Evolutionary conservation across 2,113 vertebrate species (phyloP).

Genomic region (Euleptes europaea): DNA sequence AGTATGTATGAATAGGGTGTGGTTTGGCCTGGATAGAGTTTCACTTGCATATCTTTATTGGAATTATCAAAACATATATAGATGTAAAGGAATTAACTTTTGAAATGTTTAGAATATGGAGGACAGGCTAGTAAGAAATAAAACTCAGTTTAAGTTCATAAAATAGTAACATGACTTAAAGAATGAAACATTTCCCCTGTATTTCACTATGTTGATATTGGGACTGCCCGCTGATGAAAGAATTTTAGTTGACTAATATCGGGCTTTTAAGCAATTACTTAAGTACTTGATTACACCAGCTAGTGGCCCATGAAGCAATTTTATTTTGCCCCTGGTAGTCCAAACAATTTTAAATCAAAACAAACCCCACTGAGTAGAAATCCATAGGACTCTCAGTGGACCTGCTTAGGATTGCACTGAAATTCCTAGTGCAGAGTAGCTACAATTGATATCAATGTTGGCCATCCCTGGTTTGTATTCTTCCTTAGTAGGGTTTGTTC

Average conservation of each 20-base stretch:
- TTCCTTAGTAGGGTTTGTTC: no score
- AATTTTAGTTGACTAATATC: constrained; percentile 3
- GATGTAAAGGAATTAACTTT: not conserved
- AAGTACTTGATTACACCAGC: not conserved
- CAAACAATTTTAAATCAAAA: not conserved
- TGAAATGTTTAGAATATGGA: not conserved
- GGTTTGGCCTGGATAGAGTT: no score
- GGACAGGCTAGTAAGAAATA: not conserved
- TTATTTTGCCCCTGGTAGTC: not conserved
- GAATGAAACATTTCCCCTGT: not conserved
- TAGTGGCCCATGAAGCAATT: constrained; percentile 15
- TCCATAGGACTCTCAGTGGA: no score
- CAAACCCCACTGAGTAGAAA: no score
- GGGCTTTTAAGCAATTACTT: not conserved
- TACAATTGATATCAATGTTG: no score
- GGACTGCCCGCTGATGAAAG: not conserved
- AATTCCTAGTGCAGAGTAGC: no score
- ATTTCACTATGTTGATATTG: not conserved
- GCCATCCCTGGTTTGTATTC: no score
- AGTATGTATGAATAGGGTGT: no score
- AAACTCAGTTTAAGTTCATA: not conserved
- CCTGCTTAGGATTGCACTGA: no score
- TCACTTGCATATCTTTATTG: no score
- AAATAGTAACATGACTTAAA: not conserved
- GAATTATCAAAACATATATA: not conserved